Percentiles rank a stretch among this genome's conserved stretches.
Conservation (phyloP, 2,113 vertebrate genomes). For the Anser cygnoides region DNA sequence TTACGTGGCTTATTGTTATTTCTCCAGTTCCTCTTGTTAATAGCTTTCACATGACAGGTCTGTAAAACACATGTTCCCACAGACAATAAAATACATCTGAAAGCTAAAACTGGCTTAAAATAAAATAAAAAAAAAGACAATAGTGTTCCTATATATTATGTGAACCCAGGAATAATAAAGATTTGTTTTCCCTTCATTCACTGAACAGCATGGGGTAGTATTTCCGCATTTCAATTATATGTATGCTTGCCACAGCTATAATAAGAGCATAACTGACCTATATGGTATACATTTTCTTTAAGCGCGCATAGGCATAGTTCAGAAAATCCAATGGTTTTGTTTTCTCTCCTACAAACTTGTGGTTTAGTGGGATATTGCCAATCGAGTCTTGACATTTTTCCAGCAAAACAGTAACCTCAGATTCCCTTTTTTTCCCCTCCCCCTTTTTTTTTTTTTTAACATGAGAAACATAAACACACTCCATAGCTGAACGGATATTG, state of each 20-base stretch:
- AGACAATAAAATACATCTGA: constrained; percentile 79
- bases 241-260: constrained; percentile 65
- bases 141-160: constrained; percentile 51
- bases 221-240: constrained; percentile 64
- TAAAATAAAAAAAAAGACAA: constrained; percentile 10
- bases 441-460: neutral
- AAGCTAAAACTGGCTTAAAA: constrained; percentile 59
- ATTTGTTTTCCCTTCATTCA: constrained; percentile 67
- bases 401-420: constrained; percentile 73
- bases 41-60: constrained; percentile 80
- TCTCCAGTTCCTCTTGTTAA: constrained; percentile 75
- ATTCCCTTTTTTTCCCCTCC: neutral
- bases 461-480: constrained; percentile 60
- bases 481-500: constrained; percentile 36
- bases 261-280: constrained; percentile 56
- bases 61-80: constrained; percentile 81
- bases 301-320: constrained; percentile 59
- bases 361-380: constrained; percentile 77
- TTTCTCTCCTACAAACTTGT: constrained; percentile 73
- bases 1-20: constrained; percentile 70
- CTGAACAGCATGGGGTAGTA: constrained; percentile 48
- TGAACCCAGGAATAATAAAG: constrained; percentile 59
- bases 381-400: constrained; percentile 75
- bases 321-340: constrained; percentile 69
- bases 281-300: constrained; percentile 64